These are phyloP conservation scores for Reinhardtius hippoglossoides DNA, from an alignment of 2,113 vertebrate species.

Conservation along the genomic window DNA sequence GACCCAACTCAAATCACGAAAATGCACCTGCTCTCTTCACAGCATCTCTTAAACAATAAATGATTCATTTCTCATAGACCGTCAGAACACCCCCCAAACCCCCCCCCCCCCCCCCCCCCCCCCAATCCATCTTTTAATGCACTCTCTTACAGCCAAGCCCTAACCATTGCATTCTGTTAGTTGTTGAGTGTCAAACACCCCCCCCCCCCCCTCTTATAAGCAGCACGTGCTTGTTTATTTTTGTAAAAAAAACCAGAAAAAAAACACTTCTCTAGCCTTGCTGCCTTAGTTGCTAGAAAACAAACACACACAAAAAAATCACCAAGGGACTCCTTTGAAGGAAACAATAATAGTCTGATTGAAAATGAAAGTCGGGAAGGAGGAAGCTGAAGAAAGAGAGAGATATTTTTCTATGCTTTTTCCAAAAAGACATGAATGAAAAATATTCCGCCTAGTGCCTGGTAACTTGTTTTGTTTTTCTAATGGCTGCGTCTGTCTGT, in stretches of 20 bases:
- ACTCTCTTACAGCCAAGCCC: too few relatives aligned
- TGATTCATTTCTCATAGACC: too few relatives aligned
- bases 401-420: constrained; percentile 73
- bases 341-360: constrained; percentile 32
- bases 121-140: too few relatives aligned
- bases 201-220: too few relatives aligned
- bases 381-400: constrained; percentile 17
- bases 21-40: neutral
- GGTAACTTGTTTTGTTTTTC: constrained; percentile 50
- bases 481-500: constrained; percentile 31
- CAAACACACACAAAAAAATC: constrained; percentile 21
- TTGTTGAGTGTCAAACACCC: too few relatives aligned
- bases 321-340: constrained; percentile 45
- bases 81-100: too few relatives aligned
- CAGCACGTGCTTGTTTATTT: constrained; percentile 56
- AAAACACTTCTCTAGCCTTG: constrained; percentile 50
- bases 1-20: neutral
- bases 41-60: too few relatives aligned
- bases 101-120: too few relatives aligned
- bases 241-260: constrained; percentile 34
- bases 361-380: constrained; percentile 31
- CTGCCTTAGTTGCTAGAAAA: constrained; percentile 76
- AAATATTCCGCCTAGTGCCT: constrained; percentile 71
- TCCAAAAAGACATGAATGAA: constrained; percentile 60
- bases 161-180: too few relatives aligned